Conservation (phyloP, 2,797 vertebrate species). For the Psittacula echo region DNA sequence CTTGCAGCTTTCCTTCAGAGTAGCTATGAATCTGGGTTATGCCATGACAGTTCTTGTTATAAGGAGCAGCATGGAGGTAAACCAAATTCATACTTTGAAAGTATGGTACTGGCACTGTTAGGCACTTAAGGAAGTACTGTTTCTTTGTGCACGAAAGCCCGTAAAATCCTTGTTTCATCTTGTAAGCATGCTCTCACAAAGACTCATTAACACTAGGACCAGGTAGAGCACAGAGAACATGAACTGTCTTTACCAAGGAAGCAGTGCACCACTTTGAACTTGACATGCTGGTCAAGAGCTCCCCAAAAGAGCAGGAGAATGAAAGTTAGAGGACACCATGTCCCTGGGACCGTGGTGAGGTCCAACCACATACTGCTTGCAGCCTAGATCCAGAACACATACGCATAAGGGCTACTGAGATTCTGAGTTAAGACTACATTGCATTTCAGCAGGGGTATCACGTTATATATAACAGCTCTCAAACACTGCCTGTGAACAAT, state of each 20-base stretch:
- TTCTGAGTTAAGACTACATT: fast-evolving
- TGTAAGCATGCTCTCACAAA: background rate
- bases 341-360: background rate
- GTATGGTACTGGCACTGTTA: background rate
- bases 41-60: background rate
- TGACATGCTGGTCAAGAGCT: background rate
- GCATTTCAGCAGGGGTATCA: background rate
- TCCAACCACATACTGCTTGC: background rate
- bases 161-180: background rate
- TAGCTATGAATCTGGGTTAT: background rate
- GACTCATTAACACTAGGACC: background rate
- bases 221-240: background rate
- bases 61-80: background rate
- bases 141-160: background rate
- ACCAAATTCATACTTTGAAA: background rate
- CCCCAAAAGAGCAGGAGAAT: background rate
- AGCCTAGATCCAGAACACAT: background rate
- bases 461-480: background rate
- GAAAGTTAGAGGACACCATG: background rate
- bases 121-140: background rate
- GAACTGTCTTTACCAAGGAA: background rate
- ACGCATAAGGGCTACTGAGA: background rate
- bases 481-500: background rate
- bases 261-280: background rate
- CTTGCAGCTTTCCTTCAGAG: background rate